Percentiles rank a stretch among this genome's conserved stretches.
Evolutionary conservation across 2,113 vertebrate species (phyloP).

Genomic region (Parus major): DNA sequence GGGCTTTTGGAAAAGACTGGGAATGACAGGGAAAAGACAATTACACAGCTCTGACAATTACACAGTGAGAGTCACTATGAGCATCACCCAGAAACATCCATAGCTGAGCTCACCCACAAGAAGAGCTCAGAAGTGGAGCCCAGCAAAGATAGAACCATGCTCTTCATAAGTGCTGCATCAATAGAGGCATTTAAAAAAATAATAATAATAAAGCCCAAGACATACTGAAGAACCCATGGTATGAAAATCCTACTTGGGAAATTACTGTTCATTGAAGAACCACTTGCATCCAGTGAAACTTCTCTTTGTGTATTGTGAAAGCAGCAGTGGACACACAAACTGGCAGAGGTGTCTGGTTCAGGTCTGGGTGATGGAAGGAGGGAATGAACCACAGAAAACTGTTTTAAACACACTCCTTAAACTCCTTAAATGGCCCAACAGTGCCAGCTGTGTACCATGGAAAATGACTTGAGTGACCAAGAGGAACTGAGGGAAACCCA

Average conservation of each 20-base stretch:
- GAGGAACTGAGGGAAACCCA: neutral
- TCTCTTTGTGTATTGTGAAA: neutral
- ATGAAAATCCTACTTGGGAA: neutral
- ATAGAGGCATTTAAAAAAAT: neutral
- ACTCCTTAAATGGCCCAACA: neutral
- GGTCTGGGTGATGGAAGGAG: neutral
- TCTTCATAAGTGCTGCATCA: neutral
- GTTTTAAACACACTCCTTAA: neutral
- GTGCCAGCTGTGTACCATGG: neutral
- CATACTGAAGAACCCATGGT: neutral
- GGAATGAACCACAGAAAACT: neutral
- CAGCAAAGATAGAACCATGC: neutral
- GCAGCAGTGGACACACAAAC: neutral
- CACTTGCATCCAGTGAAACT: neutral
- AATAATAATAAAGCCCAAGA: neutral
- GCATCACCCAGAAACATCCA: neutral
- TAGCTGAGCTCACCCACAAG: too few relatives aligned
- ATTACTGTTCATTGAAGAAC: neutral
- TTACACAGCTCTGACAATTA: neutral
- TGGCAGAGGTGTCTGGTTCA: neutral
- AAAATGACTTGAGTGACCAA: neutral
- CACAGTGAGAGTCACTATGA: fast-evolving
- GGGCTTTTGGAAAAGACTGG: neutral
- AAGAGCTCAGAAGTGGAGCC: neutral
- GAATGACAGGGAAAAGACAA: neutral